phyloP scores from a whole-genome alignment of 2,113 vertebrate genomes.

The Labeo rohita region DNA sequence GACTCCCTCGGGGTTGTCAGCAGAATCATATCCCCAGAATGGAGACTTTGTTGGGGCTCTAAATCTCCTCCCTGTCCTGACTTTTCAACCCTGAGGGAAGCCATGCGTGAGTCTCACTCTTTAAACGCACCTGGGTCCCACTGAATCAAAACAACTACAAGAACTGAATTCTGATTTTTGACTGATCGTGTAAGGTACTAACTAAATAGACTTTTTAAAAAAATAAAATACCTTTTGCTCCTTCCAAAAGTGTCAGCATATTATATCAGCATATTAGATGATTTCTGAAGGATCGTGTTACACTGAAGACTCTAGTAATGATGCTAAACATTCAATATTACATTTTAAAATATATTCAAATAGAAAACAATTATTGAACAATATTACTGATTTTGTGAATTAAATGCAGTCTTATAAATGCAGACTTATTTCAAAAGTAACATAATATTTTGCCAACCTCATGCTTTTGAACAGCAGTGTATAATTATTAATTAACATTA shows the following conservation, averaged over 20 bases:
- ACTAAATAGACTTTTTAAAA: background rate
- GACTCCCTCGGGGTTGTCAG: constrained; percentile 44
- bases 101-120: constrained; percentile 12
- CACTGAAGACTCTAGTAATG: background rate
- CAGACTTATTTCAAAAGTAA: background rate
- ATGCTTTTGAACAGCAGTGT: background rate
- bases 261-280: background rate
- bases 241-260: background rate
- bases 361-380: no score
- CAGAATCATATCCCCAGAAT: constrained; percentile 14
- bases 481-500: background rate
- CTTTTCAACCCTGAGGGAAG: constrained; percentile 45
- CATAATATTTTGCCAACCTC: background rate
- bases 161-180: background rate
- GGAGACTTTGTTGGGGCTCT: constrained; percentile 8
- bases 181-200: background rate
- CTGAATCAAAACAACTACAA: constrained; percentile 38
- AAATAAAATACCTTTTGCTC: background rate
- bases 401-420: background rate
- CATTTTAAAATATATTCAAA: no score
- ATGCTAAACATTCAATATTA: background rate
- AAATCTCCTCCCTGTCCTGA: background rate
- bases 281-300: background rate
- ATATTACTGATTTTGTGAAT: no score
- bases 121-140: constrained; percentile 50